Percentiles rank a stretch among this genome's conserved stretches.
Evolutionary conservation across 2,113 vertebrate genomes (phyloP).

Genomic region (Poeciliopsis turrubarensis): DNA sequence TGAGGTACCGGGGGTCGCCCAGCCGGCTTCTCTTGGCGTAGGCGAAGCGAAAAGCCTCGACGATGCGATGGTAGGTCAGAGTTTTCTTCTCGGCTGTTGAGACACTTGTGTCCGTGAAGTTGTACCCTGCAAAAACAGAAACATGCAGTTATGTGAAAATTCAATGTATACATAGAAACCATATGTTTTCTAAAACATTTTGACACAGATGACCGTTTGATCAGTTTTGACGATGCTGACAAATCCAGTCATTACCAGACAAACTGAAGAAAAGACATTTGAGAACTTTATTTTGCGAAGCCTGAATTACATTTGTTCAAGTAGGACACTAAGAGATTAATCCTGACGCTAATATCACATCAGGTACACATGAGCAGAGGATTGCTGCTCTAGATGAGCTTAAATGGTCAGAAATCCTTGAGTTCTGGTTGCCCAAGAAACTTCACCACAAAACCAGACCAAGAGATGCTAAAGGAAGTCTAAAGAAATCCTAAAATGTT

Average conservation of each 20-base stretch:
- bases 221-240: not conserved
- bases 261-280: not conserved
- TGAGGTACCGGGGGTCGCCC: conserved; percentile 90
- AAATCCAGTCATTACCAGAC: no score
- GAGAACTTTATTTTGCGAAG: not conserved
- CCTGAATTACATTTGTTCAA: not conserved
- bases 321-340: not conserved
- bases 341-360: not conserved
- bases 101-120: conserved; percentile 86
- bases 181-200: not conserved
- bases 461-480: not conserved
- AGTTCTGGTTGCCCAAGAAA: not conserved
- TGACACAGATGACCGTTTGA: not conserved
- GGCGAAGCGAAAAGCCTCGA: conserved; percentile 96
- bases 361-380: not conserved
- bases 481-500: not conserved
- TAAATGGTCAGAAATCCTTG: not conserved
- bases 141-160: conserved; percentile 1
- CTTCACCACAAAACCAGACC: not conserved
- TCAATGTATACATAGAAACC: not conserved
- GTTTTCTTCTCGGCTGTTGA: conserved; percentile 81
- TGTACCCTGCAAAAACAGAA: conserved; percentile 84
- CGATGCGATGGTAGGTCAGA: conserved; percentile 92
- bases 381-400: no score
- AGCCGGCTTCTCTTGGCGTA: conserved; percentile 93